A percentile compares a stretch with the other conserved stretches of the same genome.
Evolutionary conservation across 2,888 invertebrate species (phyloP).

Genomic region (Caprella mutica): DNA sequence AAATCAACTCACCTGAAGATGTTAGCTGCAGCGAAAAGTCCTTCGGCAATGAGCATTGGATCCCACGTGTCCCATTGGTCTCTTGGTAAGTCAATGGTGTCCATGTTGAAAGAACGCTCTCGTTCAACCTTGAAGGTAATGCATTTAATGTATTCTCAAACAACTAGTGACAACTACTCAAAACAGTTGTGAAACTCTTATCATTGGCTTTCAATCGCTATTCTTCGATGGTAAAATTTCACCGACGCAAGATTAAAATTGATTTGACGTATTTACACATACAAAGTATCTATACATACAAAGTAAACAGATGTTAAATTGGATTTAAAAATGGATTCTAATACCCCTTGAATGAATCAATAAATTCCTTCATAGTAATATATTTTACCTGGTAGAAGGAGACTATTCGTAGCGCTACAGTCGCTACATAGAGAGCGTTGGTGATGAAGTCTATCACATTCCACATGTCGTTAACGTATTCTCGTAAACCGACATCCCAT

Average conservation of each 20-base stretch:
- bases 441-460: slow-evolving; percentile 98
- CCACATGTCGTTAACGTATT: slow-evolving; percentile 98
- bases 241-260: no score
- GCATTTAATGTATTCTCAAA: no score
- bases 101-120: slow-evolving; percentile 46
- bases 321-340: no score
- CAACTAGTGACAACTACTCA: no score
- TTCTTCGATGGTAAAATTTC: no score
- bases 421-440: slow-evolving; percentile 93
- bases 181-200: no score
- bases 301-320: no score
- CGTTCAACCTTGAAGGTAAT: slow-evolving; percentile 69
- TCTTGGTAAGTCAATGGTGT: slow-evolving; percentile 50
- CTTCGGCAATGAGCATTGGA: slow-evolving; percentile 91
- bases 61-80: slow-evolving; percentile 97
- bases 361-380: no score
- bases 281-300: no score
- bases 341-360: no score
- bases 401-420: slow-evolving; percentile 83
- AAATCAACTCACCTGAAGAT: slow-evolving; percentile 87
- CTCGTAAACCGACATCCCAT: slow-evolving; percentile 93
- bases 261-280: no score
- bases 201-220: no score
- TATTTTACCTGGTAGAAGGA: slow-evolving; percentile 81
- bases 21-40: slow-evolving; percentile 94